Evolutionary conservation across 2,888 invertebrate species (phyloP).

Genomic region (Diarsia brunnea): DNA sequence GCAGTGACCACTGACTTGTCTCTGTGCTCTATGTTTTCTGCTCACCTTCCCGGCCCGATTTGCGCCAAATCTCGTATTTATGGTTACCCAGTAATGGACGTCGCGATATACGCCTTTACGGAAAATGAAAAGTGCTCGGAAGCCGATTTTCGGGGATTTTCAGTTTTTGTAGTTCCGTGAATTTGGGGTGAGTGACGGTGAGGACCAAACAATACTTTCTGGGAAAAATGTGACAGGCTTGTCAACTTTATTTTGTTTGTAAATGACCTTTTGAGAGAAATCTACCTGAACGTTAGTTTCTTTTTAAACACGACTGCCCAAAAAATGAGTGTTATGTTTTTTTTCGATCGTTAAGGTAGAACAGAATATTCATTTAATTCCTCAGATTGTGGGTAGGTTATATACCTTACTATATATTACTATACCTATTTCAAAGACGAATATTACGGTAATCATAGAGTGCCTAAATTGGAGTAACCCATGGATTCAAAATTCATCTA

Average conservation of each 20-base stretch:
- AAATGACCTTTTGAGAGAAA: neutral
- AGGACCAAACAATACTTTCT: neutral
- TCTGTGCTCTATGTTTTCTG: constrained; percentile 7
- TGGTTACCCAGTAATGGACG: constrained; percentile 55
- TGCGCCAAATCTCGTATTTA: constrained; percentile 56
- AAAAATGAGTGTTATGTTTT: too few relatives aligned
- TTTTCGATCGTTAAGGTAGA: neutral
- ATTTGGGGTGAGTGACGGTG: constrained; percentile 14
- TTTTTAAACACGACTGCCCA: too few relatives aligned
- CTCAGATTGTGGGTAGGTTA: too few relatives aligned
- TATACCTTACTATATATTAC: too few relatives aligned
- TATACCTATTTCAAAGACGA: too few relatives aligned
- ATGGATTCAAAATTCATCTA: too few relatives aligned
- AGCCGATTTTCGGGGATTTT: constrained; percentile 51
- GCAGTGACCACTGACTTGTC: neutral
- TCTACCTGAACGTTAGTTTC: neutral
- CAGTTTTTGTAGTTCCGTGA: constrained; percentile 31
- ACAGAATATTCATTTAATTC: too few relatives aligned
- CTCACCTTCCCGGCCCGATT: constrained; percentile 33
- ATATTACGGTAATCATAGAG: neutral
- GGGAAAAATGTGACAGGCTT: neutral
- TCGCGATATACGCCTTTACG: constrained; percentile 28
- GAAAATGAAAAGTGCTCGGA: constrained; percentile 52
- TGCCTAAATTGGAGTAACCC: neutral
- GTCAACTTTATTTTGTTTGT: neutral